These are phyloP conservation scores for Scotopteryx bipunctaria DNA, from an alignment of 2,888 invertebrate genomes.

Conservation along the genomic window DNA sequence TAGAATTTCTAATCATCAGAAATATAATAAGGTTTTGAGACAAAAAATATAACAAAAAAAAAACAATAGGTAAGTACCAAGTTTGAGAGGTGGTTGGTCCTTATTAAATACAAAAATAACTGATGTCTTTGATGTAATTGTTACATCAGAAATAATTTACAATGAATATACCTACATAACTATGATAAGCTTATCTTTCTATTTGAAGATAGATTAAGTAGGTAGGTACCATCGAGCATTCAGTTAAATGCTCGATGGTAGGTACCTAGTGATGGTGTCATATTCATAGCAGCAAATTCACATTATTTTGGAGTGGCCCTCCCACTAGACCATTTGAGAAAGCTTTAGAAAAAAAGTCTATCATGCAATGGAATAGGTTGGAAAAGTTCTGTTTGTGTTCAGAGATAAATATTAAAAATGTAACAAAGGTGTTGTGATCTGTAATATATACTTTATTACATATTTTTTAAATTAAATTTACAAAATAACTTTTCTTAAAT, in stretches of 20 bases:
- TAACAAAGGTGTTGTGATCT: conserved; percentile 55
- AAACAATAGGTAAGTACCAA: no score
- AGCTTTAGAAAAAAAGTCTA: conserved; percentile 77
- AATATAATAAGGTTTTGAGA: no score
- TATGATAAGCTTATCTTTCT: conserved; percentile 89
- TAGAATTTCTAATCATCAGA: no score
- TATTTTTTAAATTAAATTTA: no score
- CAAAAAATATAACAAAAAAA: no score
- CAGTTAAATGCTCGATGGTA: no score
- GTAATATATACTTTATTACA: conserved; percentile 28
- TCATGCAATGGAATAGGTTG: conserved; percentile 85
- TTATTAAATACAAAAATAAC: conserved; percentile 77
- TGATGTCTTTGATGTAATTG: conserved; percentile 90
- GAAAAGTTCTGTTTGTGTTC: conserved; percentile 85
- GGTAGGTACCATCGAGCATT: no score
- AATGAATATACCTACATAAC: conserved; percentile 90
- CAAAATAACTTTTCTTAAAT: background rate
- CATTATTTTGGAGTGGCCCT: conserved; percentile 98
- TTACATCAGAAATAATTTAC: conserved; percentile 97
- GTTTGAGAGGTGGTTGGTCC: conserved; percentile 93
- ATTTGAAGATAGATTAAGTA: conserved; percentile 85
- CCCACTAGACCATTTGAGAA: conserved; percentile 90
- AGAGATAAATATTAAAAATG: conserved; percentile 85
- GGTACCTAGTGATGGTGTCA: conserved; percentile 84
- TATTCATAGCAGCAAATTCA: conserved; percentile 93